Evolutionary conservation across 2,113 vertebrate genomes (phyloP).

Genomic region (Crotalus viridis): DNA sequence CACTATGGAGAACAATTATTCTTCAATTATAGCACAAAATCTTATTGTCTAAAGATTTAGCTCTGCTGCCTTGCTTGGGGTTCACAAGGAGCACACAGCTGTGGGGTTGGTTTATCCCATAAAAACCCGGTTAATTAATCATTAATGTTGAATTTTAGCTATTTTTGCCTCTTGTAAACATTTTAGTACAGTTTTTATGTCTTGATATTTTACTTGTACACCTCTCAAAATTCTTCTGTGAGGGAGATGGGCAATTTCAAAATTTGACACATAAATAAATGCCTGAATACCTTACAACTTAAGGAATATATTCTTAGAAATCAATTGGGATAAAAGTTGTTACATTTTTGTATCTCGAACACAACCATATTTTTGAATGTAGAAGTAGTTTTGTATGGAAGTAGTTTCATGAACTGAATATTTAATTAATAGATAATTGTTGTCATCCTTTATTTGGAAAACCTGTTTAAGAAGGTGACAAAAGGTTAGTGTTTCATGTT

Average conservation of each 20-base stretch:
- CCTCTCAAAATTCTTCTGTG: not conserved
- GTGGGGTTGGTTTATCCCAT: not conserved
- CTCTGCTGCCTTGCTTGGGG: not conserved
- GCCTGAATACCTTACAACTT: not conserved
- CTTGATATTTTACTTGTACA: not conserved
- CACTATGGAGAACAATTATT: not conserved
- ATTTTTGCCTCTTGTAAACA: not conserved
- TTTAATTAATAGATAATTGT: slow-evolving; percentile 25
- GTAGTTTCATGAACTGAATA: not conserved
- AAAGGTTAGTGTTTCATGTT: slow-evolving; percentile 59
- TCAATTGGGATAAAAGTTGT: not conserved
- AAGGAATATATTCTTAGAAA: not conserved
- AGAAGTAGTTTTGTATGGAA: not conserved
- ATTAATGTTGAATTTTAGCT: not conserved
- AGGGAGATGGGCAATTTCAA: not conserved
- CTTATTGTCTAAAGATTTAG: not conserved
- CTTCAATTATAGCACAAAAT: not conserved
- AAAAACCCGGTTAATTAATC: not conserved
- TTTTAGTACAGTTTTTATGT: not conserved
- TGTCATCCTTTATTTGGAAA: slow-evolving; percentile 44
- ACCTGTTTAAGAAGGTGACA: slow-evolving; percentile 28
- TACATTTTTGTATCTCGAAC: slow-evolving; percentile 5
- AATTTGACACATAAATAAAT: not conserved
- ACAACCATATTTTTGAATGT: slow-evolving; percentile 29
- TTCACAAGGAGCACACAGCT: not conserved